phyloP scores from a whole-genome alignment of 2,797 vertebrate genomes.

The Lepidocolaptes lacrymiger region DNA sequence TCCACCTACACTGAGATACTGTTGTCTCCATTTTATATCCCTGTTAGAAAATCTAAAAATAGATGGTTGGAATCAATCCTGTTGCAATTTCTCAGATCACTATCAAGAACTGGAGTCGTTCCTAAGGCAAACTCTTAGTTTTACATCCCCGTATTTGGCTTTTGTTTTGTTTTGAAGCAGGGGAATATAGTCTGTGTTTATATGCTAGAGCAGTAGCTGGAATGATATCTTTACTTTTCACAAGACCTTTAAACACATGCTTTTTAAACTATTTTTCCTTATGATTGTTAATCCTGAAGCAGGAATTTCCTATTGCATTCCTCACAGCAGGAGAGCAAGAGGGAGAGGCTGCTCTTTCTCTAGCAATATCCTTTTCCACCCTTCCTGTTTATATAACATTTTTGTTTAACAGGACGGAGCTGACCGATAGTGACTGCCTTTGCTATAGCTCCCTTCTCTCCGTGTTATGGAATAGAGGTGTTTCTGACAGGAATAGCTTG shows the following conservation, averaged over 20 bases:
- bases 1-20: not conserved
- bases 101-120: not conserved
- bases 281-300: slow-evolving; percentile 36
- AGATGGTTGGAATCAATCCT: slow-evolving; percentile 12
- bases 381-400: slow-evolving; percentile 66
- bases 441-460: not conserved
- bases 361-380: slow-evolving; percentile 51
- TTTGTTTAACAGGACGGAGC: slow-evolving; percentile 1
- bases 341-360: slow-evolving; percentile 41
- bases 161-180: not conserved
- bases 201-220: not conserved
- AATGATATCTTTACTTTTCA: not conserved
- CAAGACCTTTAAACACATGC: not conserved
- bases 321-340: slow-evolving; percentile 45
- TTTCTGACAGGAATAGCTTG: not conserved
- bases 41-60: not conserved
- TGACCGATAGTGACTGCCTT: not conserved
- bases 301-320: slow-evolving; percentile 66
- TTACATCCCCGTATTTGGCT: slow-evolving; percentile 23
- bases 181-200: slow-evolving; percentile 3
- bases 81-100: not conserved
- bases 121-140: not conserved
- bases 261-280: slow-evolving; percentile 32
- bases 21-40: not conserved
- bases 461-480: not conserved